These are phyloP conservation scores for Acleris laterana DNA, from an alignment of 2,888 invertebrate species.

Conservation along the genomic window DNA sequence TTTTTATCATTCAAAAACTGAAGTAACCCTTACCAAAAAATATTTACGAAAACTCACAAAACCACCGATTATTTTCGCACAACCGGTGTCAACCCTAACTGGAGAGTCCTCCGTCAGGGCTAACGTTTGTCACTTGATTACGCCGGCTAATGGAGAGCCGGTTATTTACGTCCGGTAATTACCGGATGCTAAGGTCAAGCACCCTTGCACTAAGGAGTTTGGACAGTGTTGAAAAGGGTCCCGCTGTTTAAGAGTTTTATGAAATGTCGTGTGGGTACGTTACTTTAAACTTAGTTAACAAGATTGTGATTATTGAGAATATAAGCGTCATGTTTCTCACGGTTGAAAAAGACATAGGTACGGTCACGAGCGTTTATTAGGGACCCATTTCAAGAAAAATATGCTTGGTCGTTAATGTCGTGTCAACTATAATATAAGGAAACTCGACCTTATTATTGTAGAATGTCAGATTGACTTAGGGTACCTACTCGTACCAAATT, in stretches of 20 bases:
- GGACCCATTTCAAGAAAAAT: too few species aligned
- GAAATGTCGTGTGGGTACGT: not conserved
- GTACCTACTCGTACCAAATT: too few species aligned
- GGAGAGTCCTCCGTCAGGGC: constrained; percentile 55
- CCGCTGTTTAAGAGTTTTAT: constrained; percentile 19
- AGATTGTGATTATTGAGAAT: too few species aligned
- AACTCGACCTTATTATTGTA: too few species aligned
- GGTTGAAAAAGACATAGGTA: too few species aligned
- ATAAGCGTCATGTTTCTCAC: too few species aligned
- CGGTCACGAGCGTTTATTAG: too few species aligned
- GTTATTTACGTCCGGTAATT: constrained; percentile 65
- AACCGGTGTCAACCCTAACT: constrained; percentile 48
- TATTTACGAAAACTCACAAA: constrained; percentile 1
- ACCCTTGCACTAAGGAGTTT: constrained; percentile 32
- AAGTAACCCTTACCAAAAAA: not conserved
- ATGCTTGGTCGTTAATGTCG: too few species aligned
- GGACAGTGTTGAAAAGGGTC: constrained; percentile 23
- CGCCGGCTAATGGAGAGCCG: constrained; percentile 55
- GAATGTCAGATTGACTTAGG: too few species aligned
- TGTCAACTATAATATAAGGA: too few species aligned
- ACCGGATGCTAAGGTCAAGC: constrained; percentile 60
- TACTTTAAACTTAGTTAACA: not conserved
- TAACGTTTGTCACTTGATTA: constrained; percentile 75
- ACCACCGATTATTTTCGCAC: not conserved
- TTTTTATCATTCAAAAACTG: too few species aligned